Percentiles rank a stretch among this genome's conserved stretches.
Evolutionary conservation across 2,113 vertebrate genomes (phyloP).

Genomic region (Okapia johnstoni): DNA sequence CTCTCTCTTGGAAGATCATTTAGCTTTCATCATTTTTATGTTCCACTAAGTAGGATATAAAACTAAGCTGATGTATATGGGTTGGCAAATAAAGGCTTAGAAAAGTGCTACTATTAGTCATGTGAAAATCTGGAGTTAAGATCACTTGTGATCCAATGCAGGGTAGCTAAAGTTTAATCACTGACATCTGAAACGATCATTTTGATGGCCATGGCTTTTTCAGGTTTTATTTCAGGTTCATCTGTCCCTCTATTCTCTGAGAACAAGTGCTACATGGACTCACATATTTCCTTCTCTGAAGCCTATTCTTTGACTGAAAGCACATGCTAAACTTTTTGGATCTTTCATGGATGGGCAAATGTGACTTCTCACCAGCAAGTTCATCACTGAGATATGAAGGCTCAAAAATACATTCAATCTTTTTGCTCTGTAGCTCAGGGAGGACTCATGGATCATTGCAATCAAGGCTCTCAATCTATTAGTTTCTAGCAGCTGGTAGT

Average conservation of each 20-base stretch:
- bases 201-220: conserved; percentile 5
- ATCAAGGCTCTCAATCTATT: not conserved
- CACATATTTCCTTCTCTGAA: not conserved
- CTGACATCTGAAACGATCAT: conserved; percentile 48
- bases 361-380: not conserved
- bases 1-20: not conserved
- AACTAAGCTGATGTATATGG: conserved; percentile 26
- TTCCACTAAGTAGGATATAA: not conserved
- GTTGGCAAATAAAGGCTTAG: conserved; percentile 16
- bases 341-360: not conserved
- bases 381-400: not conserved
- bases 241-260: not conserved
- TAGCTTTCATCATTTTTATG: conserved; percentile 50
- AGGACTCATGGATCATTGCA: not conserved
- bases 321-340: not conserved
- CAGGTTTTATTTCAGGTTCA: conserved; percentile 40
- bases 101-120: conserved; percentile 29
- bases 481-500: not conserved
- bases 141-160: conserved; percentile 13
- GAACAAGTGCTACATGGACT: not conserved
- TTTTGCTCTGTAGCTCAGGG: not conserved
- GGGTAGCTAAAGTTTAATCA: conserved; percentile 24
- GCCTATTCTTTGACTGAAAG: not conserved
- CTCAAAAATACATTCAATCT: not conserved
- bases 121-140: conserved; percentile 26